A percentile compares a stretch with the other conserved stretches of the same genome.
These are phyloP conservation scores for Operophtera brumata DNA, from an alignment of 2,888 invertebrate genomes.

Conservation along the genomic window DNA sequence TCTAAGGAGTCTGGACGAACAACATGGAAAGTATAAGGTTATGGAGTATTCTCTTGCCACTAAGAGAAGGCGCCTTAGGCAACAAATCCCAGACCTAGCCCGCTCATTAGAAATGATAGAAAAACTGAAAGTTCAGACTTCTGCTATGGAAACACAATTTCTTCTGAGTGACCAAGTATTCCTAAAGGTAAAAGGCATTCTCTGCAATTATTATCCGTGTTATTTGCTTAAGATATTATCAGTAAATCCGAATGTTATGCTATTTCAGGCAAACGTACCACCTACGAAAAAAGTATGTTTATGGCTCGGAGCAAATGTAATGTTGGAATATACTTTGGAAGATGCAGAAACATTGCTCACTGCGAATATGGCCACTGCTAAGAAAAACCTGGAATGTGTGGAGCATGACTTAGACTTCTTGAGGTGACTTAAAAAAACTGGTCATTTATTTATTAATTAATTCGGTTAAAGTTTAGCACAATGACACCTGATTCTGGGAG, in stretches of 20 bases:
- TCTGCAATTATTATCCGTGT: not conserved
- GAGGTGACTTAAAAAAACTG: slow-evolving; percentile 74
- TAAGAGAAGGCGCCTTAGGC: slow-evolving; percentile 91
- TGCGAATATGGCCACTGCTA: slow-evolving; percentile 91
- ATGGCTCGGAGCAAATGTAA: slow-evolving; percentile 95
- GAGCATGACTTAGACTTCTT: slow-evolving; percentile 97
- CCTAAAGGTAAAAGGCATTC: slow-evolving; percentile 68
- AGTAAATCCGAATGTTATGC: too few species aligned
- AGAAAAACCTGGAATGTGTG: slow-evolving; percentile 89
- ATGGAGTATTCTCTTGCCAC: slow-evolving; percentile 96
- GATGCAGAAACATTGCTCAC: slow-evolving; percentile 92
- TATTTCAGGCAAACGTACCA: slow-evolving; percentile 87
- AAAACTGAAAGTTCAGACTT: slow-evolving; percentile 90
- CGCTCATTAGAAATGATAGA: slow-evolving; percentile 95
- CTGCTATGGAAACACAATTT: slow-evolving; percentile 92
- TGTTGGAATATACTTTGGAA: slow-evolving; percentile 96
- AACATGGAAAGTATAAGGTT: slow-evolving; percentile 97
- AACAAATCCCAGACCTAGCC: slow-evolving; percentile 96
- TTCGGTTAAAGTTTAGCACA: too few species aligned
- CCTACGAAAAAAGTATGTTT: slow-evolving; percentile 94
- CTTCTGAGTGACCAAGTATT: slow-evolving; percentile 95
- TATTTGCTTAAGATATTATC: not conserved
- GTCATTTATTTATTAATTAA: too few species aligned
- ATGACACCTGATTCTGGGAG: too few species aligned
- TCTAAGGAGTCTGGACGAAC: slow-evolving; percentile 92